Evolutionary conservation across 2,113 vertebrate genomes (phyloP).

Genomic region (Bos indicus): DNA sequence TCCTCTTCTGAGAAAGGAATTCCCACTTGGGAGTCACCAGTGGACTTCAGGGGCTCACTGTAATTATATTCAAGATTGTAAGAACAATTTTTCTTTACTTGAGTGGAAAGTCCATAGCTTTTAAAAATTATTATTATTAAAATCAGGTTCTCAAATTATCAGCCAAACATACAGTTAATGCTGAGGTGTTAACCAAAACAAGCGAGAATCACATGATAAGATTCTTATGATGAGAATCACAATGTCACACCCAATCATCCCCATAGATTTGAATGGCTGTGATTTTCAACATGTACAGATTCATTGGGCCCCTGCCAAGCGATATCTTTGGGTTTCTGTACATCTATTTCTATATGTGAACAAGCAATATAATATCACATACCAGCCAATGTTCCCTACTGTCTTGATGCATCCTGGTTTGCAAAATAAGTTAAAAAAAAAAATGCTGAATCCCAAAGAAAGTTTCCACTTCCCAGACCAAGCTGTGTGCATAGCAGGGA

Average conservation of each 20-base stretch:
- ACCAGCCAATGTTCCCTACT: neutral
- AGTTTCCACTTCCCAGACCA: slow-evolving; percentile 26
- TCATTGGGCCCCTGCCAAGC: neutral
- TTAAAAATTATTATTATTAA: neutral
- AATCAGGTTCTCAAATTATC: neutral
- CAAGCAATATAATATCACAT: neutral
- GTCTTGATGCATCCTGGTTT: neutral
- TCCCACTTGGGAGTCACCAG: neutral
- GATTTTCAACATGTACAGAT: neutral
- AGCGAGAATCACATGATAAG: neutral
- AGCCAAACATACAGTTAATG: neutral
- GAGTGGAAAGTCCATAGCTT: neutral
- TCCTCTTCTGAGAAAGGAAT: neutral
- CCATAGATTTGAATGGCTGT: neutral
- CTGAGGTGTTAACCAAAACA: neutral
- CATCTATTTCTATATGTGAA: neutral
- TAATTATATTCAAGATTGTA: neutral
- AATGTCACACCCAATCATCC: neutral
- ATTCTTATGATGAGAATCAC: neutral
- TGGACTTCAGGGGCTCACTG: neutral
- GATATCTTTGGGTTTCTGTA: neutral
- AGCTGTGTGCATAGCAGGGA: neutral
- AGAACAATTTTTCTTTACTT: neutral
- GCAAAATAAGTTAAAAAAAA: neutral
- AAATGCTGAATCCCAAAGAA: neutral